These are phyloP conservation scores for Orientallactaga bullata DNA, from an alignment of 2,113 vertebrate genomes.

Conservation along the genomic window DNA sequence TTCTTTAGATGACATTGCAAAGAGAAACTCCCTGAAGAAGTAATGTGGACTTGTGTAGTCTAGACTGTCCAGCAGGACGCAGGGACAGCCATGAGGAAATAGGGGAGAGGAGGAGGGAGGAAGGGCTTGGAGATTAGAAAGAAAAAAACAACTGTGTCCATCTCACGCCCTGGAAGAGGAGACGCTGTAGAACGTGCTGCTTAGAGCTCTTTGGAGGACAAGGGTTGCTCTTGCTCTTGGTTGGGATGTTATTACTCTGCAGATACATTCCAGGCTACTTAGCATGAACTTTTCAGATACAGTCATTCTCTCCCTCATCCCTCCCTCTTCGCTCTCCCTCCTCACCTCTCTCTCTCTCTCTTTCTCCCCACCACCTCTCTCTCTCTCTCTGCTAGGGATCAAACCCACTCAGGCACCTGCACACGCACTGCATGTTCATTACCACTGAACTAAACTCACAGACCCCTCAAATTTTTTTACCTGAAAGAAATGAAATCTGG, in stretches of 20 bases:
- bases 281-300: background rate
- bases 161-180: background rate
- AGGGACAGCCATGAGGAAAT: accelerated
- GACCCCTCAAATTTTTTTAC: background rate
- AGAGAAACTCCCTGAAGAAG: background rate
- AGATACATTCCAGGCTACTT: background rate
- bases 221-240: background rate
- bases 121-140: background rate
- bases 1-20: background rate
- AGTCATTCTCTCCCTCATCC: background rate
- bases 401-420: background rate
- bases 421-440: background rate
- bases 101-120: background rate
- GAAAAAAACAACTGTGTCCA: background rate
- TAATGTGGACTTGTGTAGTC: background rate
- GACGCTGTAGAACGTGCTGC: background rate
- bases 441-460: background rate
- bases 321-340: accelerated
- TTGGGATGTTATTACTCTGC: background rate
- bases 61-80: too few relatives aligned
- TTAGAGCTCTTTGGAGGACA: background rate
- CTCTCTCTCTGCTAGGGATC: background rate
- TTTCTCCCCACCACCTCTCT: accelerated
- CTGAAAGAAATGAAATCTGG: background rate
- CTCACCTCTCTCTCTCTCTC: background rate